These are phyloP conservation scores for Oenanthe melanoleuca DNA, from an alignment of 2,113 vertebrate species.

Conservation along the genomic window DNA sequence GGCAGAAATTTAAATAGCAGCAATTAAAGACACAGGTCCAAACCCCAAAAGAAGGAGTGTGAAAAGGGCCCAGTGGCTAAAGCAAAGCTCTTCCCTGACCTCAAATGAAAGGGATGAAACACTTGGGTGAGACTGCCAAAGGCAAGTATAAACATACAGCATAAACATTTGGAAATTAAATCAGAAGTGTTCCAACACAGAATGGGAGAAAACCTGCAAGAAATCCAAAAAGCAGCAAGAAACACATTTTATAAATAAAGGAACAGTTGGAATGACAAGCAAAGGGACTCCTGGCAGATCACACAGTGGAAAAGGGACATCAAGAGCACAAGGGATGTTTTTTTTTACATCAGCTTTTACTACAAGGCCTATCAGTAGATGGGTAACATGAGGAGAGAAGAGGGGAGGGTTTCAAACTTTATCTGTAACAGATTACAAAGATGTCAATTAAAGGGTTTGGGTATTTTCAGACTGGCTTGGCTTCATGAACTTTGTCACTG, in stretches of 20 bases:
- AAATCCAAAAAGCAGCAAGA: neutral
- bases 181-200: neutral
- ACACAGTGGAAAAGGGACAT: neutral
- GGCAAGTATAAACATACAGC: neutral
- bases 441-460: neutral
- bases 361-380: neutral
- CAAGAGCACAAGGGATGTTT: neutral
- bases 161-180: slow-evolving; percentile 21
- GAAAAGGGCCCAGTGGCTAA: neutral
- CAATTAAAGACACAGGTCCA: neutral
- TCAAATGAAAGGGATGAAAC: neutral
- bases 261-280: neutral
- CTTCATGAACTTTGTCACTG: neutral
- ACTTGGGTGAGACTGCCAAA: neutral
- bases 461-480: neutral
- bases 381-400: neutral
- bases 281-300: neutral
- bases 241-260: neutral
- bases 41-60: neutral
- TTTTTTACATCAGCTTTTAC: neutral
- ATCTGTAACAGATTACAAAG: neutral
- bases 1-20: neutral
- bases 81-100: neutral
- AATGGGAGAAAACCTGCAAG: neutral
- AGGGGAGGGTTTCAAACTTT: neutral